These are phyloP conservation scores for Corythaeola cristata DNA, from an alignment of 2,113 vertebrate species.

Conservation along the genomic window DNA sequence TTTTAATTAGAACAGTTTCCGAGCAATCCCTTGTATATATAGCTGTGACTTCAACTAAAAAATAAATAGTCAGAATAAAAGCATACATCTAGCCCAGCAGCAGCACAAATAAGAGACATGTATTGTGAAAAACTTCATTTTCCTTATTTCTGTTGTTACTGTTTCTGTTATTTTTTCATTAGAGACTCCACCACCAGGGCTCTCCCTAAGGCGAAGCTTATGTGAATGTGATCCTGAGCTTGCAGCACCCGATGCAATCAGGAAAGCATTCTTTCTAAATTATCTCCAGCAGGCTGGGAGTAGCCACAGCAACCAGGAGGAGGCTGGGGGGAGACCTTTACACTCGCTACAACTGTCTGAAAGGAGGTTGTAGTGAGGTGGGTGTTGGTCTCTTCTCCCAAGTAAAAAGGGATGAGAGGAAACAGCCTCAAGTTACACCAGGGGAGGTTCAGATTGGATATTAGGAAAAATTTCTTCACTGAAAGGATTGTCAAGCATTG, in stretches of 20 bases:
- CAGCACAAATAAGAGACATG: neutral
- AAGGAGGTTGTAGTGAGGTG: too few relatives aligned
- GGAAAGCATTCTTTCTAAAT: neutral
- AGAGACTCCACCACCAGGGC: neutral
- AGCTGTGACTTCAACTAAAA: neutral
- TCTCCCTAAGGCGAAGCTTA: neutral
- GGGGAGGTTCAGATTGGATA: too few relatives aligned
- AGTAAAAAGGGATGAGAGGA: too few relatives aligned
- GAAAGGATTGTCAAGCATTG: too few relatives aligned
- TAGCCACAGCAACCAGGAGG: neutral
- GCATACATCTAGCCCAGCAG: neutral
- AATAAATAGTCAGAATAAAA: neutral
- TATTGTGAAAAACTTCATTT: neutral
- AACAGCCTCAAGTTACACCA: too few relatives aligned
- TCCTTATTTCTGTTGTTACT: neutral
- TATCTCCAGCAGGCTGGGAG: neutral
- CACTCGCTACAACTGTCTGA: rapidly evolving
- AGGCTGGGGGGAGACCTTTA: neutral
- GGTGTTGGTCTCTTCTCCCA: too few relatives aligned
- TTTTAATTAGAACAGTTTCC: conserved; percentile 45
- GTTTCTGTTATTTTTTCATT: neutral
- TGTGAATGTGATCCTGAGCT: neutral
- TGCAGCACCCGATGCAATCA: neutral
- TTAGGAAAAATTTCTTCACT: too few relatives aligned
- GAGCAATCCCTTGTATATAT: neutral